Base-by-base conservation (phyloP, 2,113 vertebrate genomes). In the Octodon degus region DNA sequence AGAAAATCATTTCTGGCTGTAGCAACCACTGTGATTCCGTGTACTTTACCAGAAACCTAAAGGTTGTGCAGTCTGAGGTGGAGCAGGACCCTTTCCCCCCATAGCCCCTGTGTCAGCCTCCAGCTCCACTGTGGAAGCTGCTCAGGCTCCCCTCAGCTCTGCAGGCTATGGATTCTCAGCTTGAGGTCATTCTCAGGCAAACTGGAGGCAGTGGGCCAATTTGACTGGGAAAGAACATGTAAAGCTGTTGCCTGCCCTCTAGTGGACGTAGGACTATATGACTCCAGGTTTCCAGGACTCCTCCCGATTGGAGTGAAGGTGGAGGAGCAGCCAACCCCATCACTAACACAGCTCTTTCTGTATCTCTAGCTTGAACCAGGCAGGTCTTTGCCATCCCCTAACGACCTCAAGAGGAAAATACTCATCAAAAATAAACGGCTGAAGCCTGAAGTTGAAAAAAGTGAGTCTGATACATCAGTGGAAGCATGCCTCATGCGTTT, bases 361-460 rank as follows among this genome's bases (percentile, higher is more conserved):
- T 89, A 25, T 96, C 95, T 97, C 32, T 98, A 99, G 99, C 99
- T 99, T 22, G 99, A 99, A 98, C 27, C 99, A 40, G 99, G 99
- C 4, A 99, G 99, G 80, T 72, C 99, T 0, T 98, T 99, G 94
- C 99, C 99, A 4, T 99, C 99, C 34, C 99, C 99, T 20, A 99
- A 99, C 87, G 99, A 99, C 77, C 99, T 99, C 84, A 99, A 98
- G 98, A 99, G 99, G 93, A 99, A 99, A 98, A 99, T 99, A 97
- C 99, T 99, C 93, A 99, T 99, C 96, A 99, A 99, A 98, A 99
- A 99, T 98, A 99, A 99, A 97, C 98, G 99, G 5, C 98, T 99
- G 97, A 99, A 99, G 98, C 99, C 99, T 58, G 99, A 99, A 98
- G 99, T 99, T 91, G 99, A 99, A 95, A 99, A 99, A 98, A 99